Evolutionary conservation across 2,113 vertebrate species (phyloP), one percentile per base, ranked within the genome.

Genomic region (Coptodon rendalli): DNA sequence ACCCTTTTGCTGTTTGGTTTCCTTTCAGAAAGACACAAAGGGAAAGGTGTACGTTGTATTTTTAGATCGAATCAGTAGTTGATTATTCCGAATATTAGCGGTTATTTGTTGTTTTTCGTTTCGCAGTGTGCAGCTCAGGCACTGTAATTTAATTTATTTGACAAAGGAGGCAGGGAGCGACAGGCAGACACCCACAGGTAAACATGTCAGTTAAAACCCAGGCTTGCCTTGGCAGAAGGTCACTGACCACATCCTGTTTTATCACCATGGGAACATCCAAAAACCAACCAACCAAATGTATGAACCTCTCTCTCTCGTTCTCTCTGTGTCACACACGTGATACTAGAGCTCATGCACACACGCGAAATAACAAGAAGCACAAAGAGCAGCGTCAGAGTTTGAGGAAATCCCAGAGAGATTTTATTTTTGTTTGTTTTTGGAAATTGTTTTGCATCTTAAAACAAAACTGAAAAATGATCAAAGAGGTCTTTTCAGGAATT

Each of bases 181-280:
- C 81, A 52, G 38, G 50, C 76, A 80, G 87, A 92, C 36, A 16
- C 14, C 50, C 81, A 86, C 68, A 93, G 93, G 92, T 94, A 88
- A 95, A 93, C 92, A 92, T 19, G 59, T 54, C 40, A 14, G 87
- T 89, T 56, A 85, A 85, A 86, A 73, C 50, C 54, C 19, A 3
- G 88, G 91, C 84, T 93, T 89, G 84, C 87, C 89, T 95, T 95
- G 94, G 91, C 92, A 92, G 73, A 87, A 80, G 87, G 85, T 93
- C 78, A 92, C 10, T 89, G 83, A 95, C 93, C 96, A 96, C 95
- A 95, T 96, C 94, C 96, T 96, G 88, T 89, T 95, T 91, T 89
- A 86, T 96, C 94, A 90, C 95, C 90, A 91, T 92, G 89, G 94
- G 95, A 95, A 95, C 95, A 90, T 89, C 79, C 80, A 36, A 84